Evolutionary conservation across 2,797 vertebrate species (phyloP), one percentile per base, ranked within the genome.

Genomic region (Chelon auratus): DNA sequence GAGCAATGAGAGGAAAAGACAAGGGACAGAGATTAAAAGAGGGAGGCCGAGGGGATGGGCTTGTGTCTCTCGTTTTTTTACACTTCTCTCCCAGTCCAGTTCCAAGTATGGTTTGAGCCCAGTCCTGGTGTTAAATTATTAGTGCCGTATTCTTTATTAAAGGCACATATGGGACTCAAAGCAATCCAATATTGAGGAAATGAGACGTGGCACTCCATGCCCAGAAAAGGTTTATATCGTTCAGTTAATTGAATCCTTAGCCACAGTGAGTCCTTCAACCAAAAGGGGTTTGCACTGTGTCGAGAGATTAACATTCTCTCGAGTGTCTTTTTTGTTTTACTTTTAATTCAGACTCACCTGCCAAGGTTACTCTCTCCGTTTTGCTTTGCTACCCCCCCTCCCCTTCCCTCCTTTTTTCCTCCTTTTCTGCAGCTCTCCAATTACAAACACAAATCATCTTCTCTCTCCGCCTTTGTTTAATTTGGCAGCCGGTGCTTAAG

Each of bases 401-500:
- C 48, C 50, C 18, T 60, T 30, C 59, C 43, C 61, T 37, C 24
- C 51, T 72, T 50, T 33, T 58, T 22, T 36, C 8, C 58, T 45
- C 36, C 52, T 68, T 76, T 72, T 67, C 68, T 68, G 12, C 64
- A 76, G 43, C 77, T 65, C 68, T 77, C 65, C 64, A 77, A 85
- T 90, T 87, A 80, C 85, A 83, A 84, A 79, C 62, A 85, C 81
- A 85, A 87, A 84, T 88, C 82, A 81, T 78, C 76, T 62, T 83
- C 60, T 62, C 45, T 75, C 48, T 56, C 42, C 24, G 57, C 24
- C 56, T 80, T 80, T 87, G 80, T 89, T 88, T 87, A 77, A 86
- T 84, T 84, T 90, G 71, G 80, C 83, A 83, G 64, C 60, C 37
- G 39, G 22, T 70, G 69, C 77, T 83, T 71, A 82, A 80, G 72